Evolutionary conservation across 2,888 invertebrate species (phyloP).

Genomic region (Dynastes hyllus): DNA sequence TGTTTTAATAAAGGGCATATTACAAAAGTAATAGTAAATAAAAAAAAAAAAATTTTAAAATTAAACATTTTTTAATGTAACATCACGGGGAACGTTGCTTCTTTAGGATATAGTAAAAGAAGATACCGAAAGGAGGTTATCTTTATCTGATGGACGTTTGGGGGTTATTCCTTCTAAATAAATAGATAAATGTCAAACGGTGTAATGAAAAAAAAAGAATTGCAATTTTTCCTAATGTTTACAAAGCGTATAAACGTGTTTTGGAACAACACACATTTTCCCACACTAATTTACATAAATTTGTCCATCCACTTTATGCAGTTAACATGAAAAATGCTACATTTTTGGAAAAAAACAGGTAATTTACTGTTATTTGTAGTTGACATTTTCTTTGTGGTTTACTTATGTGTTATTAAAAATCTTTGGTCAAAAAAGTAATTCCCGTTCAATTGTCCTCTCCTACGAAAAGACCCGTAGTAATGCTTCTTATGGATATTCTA

Average conservation of each 20-base stretch:
- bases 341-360: slow-evolving; percentile 86
- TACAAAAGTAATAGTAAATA: too few species aligned
- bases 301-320: slow-evolving; percentile 21
- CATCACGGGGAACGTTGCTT: too few species aligned
- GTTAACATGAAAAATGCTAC: slow-evolving; percentile 70
- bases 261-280: slow-evolving; percentile 49
- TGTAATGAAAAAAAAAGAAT: slow-evolving; percentile 37
- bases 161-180: slow-evolving; percentile 15
- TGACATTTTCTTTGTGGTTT: slow-evolving; percentile 54
- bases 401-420: slow-evolving; percentile 52
- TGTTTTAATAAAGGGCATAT: too few species aligned
- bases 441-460: slow-evolving; percentile 55
- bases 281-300: slow-evolving; percentile 43
- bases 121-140: slow-evolving; percentile 2
- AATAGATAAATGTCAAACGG: slow-evolving; percentile 50
- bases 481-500: slow-evolving; percentile 52
- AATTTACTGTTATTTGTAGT: slow-evolving; percentile 60
- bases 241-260: slow-evolving; percentile 48
- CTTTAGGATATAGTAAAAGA: too few species aligned
- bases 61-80: too few species aligned
- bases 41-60: too few species aligned
- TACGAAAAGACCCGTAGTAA: slow-evolving; percentile 53
- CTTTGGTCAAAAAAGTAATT: slow-evolving; percentile 62
- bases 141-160: slow-evolving; percentile 26
- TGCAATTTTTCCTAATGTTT: slow-evolving; percentile 52